Base-by-base conservation (phyloP, 2,888 invertebrate genomes). In the Cyaniris semiargus region DNA sequence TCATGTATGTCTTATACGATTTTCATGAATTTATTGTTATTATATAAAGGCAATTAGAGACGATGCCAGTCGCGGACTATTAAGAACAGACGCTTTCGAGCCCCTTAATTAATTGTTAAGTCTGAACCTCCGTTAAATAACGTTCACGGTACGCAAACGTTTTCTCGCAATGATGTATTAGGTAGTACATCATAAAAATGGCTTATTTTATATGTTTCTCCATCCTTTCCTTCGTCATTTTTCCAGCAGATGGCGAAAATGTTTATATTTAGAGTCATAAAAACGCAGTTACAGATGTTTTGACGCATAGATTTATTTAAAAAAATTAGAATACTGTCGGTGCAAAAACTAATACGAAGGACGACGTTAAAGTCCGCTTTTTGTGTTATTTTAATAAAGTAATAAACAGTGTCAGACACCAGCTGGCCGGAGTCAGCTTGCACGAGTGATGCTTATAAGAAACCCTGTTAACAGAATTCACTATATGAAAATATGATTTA, bases 1-100 rank as follows among this genome's bases (percentile, higher is more conserved):
- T 74, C 74, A 74, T 74, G 44, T 74, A 18, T 74, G 53, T 74
- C 78, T 79, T 77, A 80, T 44, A 72, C 27, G 38, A 44, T 74
- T 77, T 71, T 60, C 56, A 77, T 71, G 44, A 80, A 79, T 79
- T 78, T 78, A 80, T 77, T 78, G 78, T 79, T 80, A 81, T 82
- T 79, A 80, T 81, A 80, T 81, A 81, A 76, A 79, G 86, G 89
- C 87, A 91, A 91, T 91, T 90, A 90, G 87, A 88, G 84, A 90
- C 89, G 86, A 83, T 78, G 76, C 83, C 85, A 84, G 84, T 84
- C 84, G 83, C 83, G 83, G 88, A 88, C 90, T 86, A 90, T 91
- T 89, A 91, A 90, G 85, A 84, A 86, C 91, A 91, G 90, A 86
- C 88, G 83, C 84, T 84, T 83, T 84, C 82, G 82, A 86, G 83